Evolutionary conservation across 1,140 invertebrate genomes (phyloP).

Genomic region (Polyergus mexicanus): DNA sequence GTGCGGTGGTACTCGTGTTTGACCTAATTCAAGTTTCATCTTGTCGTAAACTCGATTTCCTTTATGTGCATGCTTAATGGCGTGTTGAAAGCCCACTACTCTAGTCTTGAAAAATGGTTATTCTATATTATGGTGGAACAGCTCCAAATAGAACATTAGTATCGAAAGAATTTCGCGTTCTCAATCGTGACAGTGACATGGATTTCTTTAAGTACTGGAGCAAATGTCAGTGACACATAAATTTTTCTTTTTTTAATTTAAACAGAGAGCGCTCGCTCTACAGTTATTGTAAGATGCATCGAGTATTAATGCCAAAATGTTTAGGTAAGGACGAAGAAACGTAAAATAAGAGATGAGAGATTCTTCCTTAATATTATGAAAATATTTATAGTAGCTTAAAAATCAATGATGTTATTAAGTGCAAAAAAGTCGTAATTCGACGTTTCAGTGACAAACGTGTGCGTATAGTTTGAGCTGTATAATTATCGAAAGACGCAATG

Average conservation of each 20-base stretch:
- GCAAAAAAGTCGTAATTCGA: neutral
- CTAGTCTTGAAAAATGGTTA: conserved; percentile 46
- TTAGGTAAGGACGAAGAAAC: neutral
- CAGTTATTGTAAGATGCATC: neutral
- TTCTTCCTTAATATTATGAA: neutral
- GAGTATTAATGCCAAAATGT: neutral
- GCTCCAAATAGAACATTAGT: neutral
- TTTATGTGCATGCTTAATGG: conserved; percentile 45
- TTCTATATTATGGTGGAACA: conserved; percentile 27
- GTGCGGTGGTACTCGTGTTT: neutral
- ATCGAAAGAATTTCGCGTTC: conserved; percentile 12
- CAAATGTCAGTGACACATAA: neutral
- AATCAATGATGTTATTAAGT: no score
- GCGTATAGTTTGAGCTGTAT: conserved; percentile 7
- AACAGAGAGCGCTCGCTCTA: neutral
- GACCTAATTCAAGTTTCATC: conserved; percentile 49
- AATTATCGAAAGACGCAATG: conserved; percentile 84
- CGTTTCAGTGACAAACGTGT: neutral
- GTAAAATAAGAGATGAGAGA: neutral
- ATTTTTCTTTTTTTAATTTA: neutral
- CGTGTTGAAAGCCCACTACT: conserved; percentile 37
- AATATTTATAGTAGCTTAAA: neutral
- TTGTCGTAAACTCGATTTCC: conserved; percentile 44
- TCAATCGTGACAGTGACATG: conserved; percentile 22
- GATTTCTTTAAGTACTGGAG: neutral